A percentile compares a stretch with the other conserved stretches of the same genome.
These are phyloP conservation scores for Heterohyrax brucei DNA, from an alignment of 2,797 vertebrate species.

Conservation along the genomic window DNA sequence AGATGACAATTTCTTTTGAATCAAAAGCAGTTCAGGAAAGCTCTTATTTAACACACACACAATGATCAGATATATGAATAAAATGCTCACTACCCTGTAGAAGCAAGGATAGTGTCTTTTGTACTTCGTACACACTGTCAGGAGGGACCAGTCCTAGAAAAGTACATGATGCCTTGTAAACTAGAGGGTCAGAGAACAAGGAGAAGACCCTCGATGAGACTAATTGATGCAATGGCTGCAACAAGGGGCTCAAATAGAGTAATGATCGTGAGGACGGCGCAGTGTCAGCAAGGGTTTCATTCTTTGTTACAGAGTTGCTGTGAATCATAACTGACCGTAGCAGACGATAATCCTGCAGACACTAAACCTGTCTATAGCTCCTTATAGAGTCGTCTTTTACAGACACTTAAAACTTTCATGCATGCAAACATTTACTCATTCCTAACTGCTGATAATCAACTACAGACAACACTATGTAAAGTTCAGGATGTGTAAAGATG, in stretches of 20 bases:
- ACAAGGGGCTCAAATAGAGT: too few relatives aligned
- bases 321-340: too few relatives aligned
- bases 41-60: constrained; percentile 32
- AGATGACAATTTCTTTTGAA: neutral
- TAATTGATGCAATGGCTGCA: too few relatives aligned
- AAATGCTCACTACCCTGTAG: neutral
- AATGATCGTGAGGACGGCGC: too few relatives aligned
- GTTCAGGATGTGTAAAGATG: neutral
- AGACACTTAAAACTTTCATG: neutral
- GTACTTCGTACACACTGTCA: too few relatives aligned
- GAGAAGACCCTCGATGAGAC: too few relatives aligned
- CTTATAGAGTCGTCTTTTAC: neutral
- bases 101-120: too few relatives aligned
- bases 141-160: too few relatives aligned
- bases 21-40: neutral
- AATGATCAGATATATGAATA: neutral
- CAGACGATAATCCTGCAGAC: neutral
- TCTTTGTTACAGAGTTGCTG: too few relatives aligned
- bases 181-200: too few relatives aligned
- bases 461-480: neutral
- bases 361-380: neutral
- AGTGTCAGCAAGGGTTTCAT: too few relatives aligned
- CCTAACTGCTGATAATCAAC: neutral
- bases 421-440: neutral
- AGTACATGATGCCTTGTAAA: too few relatives aligned